Evolutionary conservation across 1,140 invertebrate genomes (phyloP), one percentile per base, ranked within the genome.

Genomic region (Zeugodacus cucurbitae): DNA sequence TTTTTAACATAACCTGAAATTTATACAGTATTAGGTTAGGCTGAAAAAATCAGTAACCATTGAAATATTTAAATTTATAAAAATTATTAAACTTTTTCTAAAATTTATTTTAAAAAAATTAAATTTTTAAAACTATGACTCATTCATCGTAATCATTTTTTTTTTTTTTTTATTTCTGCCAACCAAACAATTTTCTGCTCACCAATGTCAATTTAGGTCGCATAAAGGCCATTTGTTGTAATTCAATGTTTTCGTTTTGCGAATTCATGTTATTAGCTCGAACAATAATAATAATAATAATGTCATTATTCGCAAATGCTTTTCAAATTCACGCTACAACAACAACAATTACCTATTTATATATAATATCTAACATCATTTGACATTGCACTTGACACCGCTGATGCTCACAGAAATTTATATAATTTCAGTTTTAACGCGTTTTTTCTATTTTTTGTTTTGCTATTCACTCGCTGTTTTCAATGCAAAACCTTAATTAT

Each of bases 331-430:
- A 67, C 64, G 64, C 64, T 67, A 29, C 26, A 32, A 3, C 64
- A 67, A 67, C 29, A 17, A 34, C 64, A 67, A 34, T 2, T 17
- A 67, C 11, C 3, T 62, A 11, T 26, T 26, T 0, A 5, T 29
- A 26, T 26, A 8, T 62, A 26, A 26, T 17, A 67, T 29, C 17
- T 2, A 26, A 34, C 14, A 32, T 11, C 82, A 59, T 86, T 59
- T 44, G 82, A 29, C 82, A 59, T 86, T 86, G 82, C 82, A 86
- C 82, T 54, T 86, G 44, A 86, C 78, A 59, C 44, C 41, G 22
- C 41, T 48, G 17, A 34, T 48, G n/a, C 37, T 54, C 82, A 86
- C 48, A 57, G 48, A 32, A 86, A 58, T 59, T 86, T 54, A 26
- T 57, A 59, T 26, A 86, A 32, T 85, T 85, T 29, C 10, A 85